Evolutionary conservation across 1,140 invertebrate genomes (phyloP).

Genomic region (Acromyrmex heyeri): DNA sequence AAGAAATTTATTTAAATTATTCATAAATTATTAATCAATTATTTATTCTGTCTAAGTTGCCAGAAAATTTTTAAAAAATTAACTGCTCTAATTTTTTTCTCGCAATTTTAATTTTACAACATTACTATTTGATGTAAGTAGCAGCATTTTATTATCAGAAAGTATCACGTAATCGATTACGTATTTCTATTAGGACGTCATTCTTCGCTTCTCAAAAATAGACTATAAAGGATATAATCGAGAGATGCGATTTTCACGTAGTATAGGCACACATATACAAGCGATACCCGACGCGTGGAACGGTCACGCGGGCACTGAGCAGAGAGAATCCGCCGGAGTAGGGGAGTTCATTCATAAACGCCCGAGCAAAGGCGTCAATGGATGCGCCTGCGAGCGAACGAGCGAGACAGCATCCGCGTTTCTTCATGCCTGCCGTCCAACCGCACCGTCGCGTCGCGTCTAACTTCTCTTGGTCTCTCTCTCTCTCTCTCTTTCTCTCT

Average conservation of each 20-base stretch:
- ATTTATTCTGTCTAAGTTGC: background rate
- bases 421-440: conserved; percentile 38
- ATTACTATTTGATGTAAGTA: background rate
- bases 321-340: conserved; percentile 35
- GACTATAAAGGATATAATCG: background rate
- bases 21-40: conserved; percentile 10
- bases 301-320: conserved; percentile 33
- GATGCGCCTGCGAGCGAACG: conserved; percentile 80
- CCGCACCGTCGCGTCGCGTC: conserved; percentile 4
- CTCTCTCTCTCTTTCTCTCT: conserved; percentile 58
- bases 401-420: conserved; percentile 74
- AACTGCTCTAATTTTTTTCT: background rate
- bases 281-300: background rate
- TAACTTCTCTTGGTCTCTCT: conserved; percentile 52
- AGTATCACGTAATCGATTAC: background rate
- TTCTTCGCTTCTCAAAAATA: conserved; percentile 11
- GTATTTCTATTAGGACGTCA: too few species aligned
- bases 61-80: background rate
- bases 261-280: background rate
- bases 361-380: conserved; percentile 81
- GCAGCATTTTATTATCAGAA: background rate
- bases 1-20: conserved; percentile 7
- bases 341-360: conserved; percentile 83
- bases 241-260: background rate
- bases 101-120: background rate